Evolutionary conservation across 2,888 invertebrate species (phyloP).

Genomic region (Mystacides longicornis): DNA sequence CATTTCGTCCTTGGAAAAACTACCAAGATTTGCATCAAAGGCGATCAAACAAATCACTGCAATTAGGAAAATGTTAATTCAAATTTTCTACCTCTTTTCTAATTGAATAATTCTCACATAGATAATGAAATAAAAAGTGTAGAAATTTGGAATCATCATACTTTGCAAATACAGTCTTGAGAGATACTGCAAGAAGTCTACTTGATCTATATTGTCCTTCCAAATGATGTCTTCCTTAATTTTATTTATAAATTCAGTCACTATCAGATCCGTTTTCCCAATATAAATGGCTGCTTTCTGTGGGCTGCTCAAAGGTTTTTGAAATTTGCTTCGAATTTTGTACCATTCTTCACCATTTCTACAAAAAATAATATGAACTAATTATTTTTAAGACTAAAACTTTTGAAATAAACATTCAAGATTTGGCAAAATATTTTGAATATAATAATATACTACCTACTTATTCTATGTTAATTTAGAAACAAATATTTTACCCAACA

Average conservation of each 20-base stretch:
- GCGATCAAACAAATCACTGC: constrained; percentile 67
- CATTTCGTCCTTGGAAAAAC: constrained; percentile 57
- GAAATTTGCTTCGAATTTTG: constrained; percentile 67
- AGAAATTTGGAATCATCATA: not conserved
- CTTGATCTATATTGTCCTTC: constrained; percentile 26
- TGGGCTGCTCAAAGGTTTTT: constrained; percentile 70
- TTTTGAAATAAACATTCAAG: no score
- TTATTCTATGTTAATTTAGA: no score
- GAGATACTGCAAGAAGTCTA: constrained; percentile 63
- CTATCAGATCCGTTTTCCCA: constrained; percentile 53
- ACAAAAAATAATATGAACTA: constrained; percentile 30
- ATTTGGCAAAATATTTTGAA: no score
- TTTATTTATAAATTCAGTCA: constrained; percentile 57
- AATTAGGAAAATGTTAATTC: constrained; percentile 29
- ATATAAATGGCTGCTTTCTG: constrained; percentile 62
- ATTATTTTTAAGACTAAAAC: no score
- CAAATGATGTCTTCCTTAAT: constrained; percentile 28
- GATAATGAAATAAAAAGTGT: not conserved
- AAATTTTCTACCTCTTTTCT: not conserved
- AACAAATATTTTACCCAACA: no score
- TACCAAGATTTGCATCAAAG: constrained; percentile 61
- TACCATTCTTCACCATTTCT: constrained; percentile 84
- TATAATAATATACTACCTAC: no score
- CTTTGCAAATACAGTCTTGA: constrained; percentile 73
- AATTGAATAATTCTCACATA: not conserved